Percentiles rank a stretch among this genome's conserved stretches.
Evolutionary conservation across 1,140 invertebrate genomes (phyloP).

Genomic region (Orchesella cincta): DNA sequence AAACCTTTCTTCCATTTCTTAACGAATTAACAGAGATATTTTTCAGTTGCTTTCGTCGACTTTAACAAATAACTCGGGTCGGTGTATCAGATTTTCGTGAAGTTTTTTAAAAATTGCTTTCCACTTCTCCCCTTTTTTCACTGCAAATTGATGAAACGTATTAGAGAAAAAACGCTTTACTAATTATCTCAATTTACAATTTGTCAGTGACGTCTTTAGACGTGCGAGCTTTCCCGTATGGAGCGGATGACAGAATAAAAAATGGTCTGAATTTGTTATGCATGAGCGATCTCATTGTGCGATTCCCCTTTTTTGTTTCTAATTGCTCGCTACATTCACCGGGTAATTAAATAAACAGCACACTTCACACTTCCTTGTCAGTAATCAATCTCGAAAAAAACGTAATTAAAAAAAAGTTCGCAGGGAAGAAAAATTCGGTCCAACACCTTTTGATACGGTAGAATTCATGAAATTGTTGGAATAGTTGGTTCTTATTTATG

Average conservation of each 20-base stretch:
- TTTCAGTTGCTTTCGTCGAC: neutral
- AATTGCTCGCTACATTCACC: conserved; percentile 1
- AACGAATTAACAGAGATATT: neutral
- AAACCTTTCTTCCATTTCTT: neutral
- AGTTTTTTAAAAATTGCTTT: neutral
- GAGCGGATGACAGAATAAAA: neutral
- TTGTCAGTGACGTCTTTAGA: neutral
- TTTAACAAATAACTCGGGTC: neutral
- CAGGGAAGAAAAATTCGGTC: neutral
- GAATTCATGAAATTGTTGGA: neutral
- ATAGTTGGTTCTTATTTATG: neutral
- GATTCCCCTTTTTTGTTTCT: neutral
- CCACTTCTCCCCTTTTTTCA: neutral
- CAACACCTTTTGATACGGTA: neutral
- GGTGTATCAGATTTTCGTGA: neutral
- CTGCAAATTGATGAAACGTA: neutral
- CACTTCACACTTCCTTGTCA: neutral
- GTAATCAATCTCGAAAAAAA: conserved; percentile 16
- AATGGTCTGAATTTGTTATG: neutral
- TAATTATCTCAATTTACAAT: conserved; percentile 28
- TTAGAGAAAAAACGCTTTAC: conserved; percentile 2
- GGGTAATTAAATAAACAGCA: neutral
- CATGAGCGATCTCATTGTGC: neutral
- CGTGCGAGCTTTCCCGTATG: neutral
- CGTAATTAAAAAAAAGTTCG: conserved; percentile 17